Percentiles rank a stretch among this genome's conserved stretches.
Evolutionary conservation across 2,888 invertebrate genomes (phyloP).

Genomic region (Aplocera efformata): DNA sequence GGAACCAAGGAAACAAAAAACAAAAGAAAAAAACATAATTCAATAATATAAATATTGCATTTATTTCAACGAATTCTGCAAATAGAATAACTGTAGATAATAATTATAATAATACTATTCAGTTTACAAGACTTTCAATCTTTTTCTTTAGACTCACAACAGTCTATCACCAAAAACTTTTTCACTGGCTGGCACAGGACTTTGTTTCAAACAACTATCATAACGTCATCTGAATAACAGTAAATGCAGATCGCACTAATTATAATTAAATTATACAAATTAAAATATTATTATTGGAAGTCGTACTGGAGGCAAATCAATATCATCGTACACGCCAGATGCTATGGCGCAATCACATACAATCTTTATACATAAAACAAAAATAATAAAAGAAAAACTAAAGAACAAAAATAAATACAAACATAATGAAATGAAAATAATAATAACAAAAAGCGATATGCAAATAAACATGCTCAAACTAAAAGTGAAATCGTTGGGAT

Average conservation of each 20-base stretch:
- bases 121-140: slow-evolving; percentile 73
- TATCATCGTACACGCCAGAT: slow-evolving; percentile 51
- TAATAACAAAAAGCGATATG: slow-evolving; percentile 69
- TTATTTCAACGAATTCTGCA: slow-evolving; percentile 80
- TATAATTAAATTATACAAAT: slow-evolving; percentile 76
- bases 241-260: slow-evolving; percentile 77
- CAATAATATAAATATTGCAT: slow-evolving; percentile 81
- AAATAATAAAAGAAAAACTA: slow-evolving; percentile 62
- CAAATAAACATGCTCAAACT: slow-evolving; percentile 61
- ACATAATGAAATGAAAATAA: slow-evolving; percentile 66
- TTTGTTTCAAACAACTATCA: slow-evolving; percentile 66
- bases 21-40: slow-evolving; percentile 72
- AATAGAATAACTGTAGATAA: slow-evolving; percentile 79
- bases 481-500: slow-evolving; percentile 29
- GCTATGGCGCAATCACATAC: slow-evolving; percentile 47
- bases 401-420: slow-evolving; percentile 79
- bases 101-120: slow-evolving; percentile 79
- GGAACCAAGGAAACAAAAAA: slow-evolving; percentile 67
- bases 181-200: slow-evolving; percentile 73
- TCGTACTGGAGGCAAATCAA: slow-evolving; percentile 71
- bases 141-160: slow-evolving; percentile 52
- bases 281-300: slow-evolving; percentile 75
- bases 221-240: slow-evolving; percentile 72
- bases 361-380: slow-evolving; percentile 54
- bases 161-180: slow-evolving; percentile 52